Evolutionary conservation across 2,113 vertebrate genomes (phyloP).

Genomic region (Phaethornis superciliosus): DNA sequence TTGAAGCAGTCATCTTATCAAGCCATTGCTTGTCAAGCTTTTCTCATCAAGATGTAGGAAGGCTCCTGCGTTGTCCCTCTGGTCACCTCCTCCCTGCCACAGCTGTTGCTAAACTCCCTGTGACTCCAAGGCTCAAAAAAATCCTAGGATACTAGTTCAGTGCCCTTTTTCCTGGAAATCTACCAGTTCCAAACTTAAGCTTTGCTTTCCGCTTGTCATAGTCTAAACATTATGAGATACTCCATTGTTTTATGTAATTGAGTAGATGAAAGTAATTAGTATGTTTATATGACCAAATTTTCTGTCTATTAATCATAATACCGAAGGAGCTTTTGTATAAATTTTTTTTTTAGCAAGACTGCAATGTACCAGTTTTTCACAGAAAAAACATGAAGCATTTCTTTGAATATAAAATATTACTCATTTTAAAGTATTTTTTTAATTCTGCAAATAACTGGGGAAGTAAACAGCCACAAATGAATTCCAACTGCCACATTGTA

Average conservation of each 20-base stretch:
- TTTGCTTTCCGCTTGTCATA: neutral
- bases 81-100: neutral
- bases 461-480: conserved; percentile 6
- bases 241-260: neutral
- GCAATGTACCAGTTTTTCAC: neutral
- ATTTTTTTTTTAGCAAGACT: neutral
- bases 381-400: neutral
- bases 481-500: neutral
- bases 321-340: neutral
- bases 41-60: neutral
- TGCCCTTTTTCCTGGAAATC: neutral
- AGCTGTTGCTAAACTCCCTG: neutral
- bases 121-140: neutral
- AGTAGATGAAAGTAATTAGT: neutral
- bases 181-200: neutral
- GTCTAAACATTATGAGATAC: neutral
- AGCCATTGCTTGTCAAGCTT: neutral
- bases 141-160: neutral
- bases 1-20: neutral
- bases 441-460: neutral
- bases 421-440: conserved; percentile 28
- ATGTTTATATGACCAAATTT: neutral
- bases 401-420: neutral
- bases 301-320: neutral
- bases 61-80: neutral